phyloP scores from a whole-genome alignment of 2,888 invertebrate species.

The Protula sp. region DNA sequence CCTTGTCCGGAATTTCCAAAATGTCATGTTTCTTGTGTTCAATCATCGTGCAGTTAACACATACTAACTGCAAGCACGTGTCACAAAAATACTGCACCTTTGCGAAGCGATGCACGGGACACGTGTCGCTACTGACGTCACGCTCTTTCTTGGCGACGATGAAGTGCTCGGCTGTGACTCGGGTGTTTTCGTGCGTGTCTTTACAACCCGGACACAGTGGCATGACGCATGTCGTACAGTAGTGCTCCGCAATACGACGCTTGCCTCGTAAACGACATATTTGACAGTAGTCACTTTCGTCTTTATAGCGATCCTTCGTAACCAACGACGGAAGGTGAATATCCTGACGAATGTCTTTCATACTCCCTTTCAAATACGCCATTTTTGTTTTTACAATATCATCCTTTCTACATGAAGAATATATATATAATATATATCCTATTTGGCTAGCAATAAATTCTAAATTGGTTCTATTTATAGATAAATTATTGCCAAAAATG shows the following conservation, averaged over 20 bases:
- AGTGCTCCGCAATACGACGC: background rate
- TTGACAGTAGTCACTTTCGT: background rate
- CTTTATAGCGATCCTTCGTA: background rate
- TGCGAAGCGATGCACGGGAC: background rate
- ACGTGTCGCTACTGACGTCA: background rate
- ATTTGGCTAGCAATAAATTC: too few species aligned
- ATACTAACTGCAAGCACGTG: background rate
- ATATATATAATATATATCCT: too few species aligned
- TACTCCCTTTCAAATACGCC: background rate
- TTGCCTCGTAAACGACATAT: background rate
- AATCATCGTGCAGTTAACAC: constrained; percentile 4
- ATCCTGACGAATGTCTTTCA: background rate
- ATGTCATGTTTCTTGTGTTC: constrained; percentile 3
- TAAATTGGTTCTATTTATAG: too few species aligned
- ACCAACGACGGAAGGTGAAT: background rate
- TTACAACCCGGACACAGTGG: background rate
- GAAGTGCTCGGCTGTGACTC: background rate
- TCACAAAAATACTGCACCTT: constrained; percentile 1
- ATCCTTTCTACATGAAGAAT: too few species aligned
- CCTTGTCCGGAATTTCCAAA: background rate
- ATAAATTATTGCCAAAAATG: too few species aligned
- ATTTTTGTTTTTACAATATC: too few species aligned
- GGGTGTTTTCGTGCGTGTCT: background rate
- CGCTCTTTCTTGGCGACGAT: background rate
- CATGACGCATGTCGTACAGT: background rate